These are phyloP conservation scores for Laterallus jamaicensis DNA, from an alignment of 2,113 vertebrate genomes.

Conservation along the genomic window DNA sequence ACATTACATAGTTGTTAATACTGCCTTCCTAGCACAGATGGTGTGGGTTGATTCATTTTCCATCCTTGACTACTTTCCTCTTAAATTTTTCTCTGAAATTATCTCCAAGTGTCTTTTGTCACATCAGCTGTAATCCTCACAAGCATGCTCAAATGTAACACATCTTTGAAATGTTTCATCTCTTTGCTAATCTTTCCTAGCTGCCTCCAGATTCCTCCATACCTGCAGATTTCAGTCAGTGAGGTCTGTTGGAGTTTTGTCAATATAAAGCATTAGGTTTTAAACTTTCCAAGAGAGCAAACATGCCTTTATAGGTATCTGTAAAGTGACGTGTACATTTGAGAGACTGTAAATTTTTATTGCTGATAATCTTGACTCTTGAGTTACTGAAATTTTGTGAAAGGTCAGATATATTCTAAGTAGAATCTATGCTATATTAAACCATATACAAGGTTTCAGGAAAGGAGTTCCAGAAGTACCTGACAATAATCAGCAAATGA, in stretches of 20 bases:
- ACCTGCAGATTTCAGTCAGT: neutral
- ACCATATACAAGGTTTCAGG: conserved; percentile 31
- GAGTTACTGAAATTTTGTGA: conserved; percentile 27
- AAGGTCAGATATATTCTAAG: conserved; percentile 53
- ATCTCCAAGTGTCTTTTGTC: neutral
- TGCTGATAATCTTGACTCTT: conserved; percentile 10
- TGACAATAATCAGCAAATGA: conserved; percentile 2
- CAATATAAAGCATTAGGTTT: neutral
- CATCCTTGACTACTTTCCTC: neutral
- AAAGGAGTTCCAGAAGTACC: conserved; percentile 13
- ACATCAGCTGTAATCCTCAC: neutral
- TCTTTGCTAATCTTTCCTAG: neutral
- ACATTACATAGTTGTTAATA: neutral
- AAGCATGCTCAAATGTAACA: neutral
- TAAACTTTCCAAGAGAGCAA: conserved; percentile 22
- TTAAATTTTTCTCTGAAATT: neutral
- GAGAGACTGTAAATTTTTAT: conserved; percentile 10
- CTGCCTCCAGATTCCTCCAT: neutral
- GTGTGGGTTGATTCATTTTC: neutral
- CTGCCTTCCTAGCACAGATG: neutral
- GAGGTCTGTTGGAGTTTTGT: neutral
- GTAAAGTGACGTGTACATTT: neutral
- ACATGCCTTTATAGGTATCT: neutral
- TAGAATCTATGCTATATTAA: conserved; percentile 34
- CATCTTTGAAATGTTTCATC: neutral